Evolutionary conservation across 2,797 vertebrate genomes (phyloP).

Genomic region (Sparidentex hasta): DNA sequence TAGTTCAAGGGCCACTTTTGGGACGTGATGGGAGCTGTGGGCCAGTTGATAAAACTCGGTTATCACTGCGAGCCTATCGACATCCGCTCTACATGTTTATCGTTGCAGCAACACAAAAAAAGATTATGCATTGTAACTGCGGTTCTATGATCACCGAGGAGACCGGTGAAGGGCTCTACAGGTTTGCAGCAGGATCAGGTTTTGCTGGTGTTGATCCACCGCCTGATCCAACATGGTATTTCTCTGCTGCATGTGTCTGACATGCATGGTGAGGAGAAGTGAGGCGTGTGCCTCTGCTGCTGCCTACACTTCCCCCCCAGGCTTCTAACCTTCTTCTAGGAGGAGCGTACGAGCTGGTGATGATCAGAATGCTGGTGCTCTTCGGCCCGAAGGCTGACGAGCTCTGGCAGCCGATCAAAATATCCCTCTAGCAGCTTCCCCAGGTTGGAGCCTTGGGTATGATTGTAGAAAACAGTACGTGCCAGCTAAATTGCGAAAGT

Average conservation of each 20-base stretch:
- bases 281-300: slow-evolving; percentile 31
- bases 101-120: not conserved
- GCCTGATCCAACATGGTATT: slow-evolving; percentile 20
- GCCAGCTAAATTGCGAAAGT: no score
- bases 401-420: slow-evolving; percentile 34
- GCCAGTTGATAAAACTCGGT: slow-evolving; percentile 33
- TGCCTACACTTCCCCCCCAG: slow-evolving; percentile 2
- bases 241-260: slow-evolving; percentile 7
- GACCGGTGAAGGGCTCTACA: not conserved
- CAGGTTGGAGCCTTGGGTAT: not conserved
- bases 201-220: not conserved
- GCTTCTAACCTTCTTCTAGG: slow-evolving; percentile 10
- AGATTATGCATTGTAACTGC: not conserved
- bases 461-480: no score
- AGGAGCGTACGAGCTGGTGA: slow-evolving; percentile 4
- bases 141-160: slow-evolving; percentile 7
- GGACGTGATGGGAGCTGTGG: slow-evolving; percentile 37
- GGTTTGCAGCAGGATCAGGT: not conserved
- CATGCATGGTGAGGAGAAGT: slow-evolving; percentile 14
- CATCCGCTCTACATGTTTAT: slow-evolving; percentile 7
- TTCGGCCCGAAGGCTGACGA: slow-evolving; percentile 14
- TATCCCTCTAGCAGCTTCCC: not conserved
- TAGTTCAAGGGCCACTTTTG: slow-evolving; percentile 59
- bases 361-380: slow-evolving; percentile 9
- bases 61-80: slow-evolving; percentile 19